Percentiles rank a stretch among this genome's conserved stretches.
Conservation (phyloP, 2,113 vertebrate species). For the Urocolius indicus region DNA sequence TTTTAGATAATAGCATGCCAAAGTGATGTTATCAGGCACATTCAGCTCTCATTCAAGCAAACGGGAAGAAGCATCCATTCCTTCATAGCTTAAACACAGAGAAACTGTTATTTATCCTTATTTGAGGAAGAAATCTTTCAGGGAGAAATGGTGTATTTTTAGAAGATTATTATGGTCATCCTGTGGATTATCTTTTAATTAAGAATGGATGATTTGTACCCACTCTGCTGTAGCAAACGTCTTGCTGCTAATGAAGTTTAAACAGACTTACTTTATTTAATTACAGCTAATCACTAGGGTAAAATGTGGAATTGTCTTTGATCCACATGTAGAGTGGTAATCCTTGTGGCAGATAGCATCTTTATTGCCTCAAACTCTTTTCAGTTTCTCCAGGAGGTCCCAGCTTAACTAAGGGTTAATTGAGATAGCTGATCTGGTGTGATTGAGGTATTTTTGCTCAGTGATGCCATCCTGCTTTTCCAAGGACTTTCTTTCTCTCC, state of each 20-base stretch:
- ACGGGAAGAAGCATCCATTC: constrained; percentile 62
- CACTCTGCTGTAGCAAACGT: constrained; percentile 95
- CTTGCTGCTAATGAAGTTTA: constrained; percentile 99
- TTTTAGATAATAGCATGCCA: constrained; percentile 99
- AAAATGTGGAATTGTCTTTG: constrained; percentile 96
- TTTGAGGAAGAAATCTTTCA: constrained; percentile 85
- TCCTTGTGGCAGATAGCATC: constrained; percentile 95
- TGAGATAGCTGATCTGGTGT: constrained; percentile 80
- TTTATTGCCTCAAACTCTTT: constrained; percentile 87
- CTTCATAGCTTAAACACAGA: constrained; percentile 61
- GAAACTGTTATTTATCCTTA: constrained; percentile 84
- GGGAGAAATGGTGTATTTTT: constrained; percentile 88
- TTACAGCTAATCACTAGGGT: constrained; percentile 95
- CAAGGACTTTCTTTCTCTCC: constrained; percentile 27
- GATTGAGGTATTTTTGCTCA: constrained; percentile 83
- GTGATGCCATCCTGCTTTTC: constrained; percentile 77
- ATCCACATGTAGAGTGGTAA: constrained; percentile 92
- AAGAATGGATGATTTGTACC: constrained; percentile 98
- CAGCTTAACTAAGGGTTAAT: constrained; percentile 91
- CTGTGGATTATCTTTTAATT: constrained; percentile 99
- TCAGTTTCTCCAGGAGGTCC: constrained; percentile 87
- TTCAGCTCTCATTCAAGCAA: constrained; percentile 79
- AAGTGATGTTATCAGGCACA: constrained; percentile 97
- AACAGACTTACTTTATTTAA: constrained; percentile 99
- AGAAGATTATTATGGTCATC: constrained; percentile 94